phyloP scores from a whole-genome alignment of 2,797 vertebrate species.

The Anas flavirostris region DNA sequence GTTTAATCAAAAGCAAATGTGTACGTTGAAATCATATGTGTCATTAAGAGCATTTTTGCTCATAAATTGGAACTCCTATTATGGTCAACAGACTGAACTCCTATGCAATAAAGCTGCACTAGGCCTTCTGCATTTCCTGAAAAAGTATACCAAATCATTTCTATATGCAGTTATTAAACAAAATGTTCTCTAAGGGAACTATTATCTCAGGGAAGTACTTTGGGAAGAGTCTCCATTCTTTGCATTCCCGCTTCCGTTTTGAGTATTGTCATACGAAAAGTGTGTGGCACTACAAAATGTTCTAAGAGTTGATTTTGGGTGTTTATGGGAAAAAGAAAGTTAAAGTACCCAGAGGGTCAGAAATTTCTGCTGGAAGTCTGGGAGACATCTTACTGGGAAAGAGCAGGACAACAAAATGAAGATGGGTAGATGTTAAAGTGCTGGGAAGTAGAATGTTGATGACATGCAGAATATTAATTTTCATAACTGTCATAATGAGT shows the following conservation, averaged over 20 bases:
- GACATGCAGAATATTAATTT: background rate
- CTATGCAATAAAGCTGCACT: slow-evolving; percentile 49
- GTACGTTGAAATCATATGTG: slow-evolving; percentile 65
- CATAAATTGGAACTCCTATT: slow-evolving; percentile 58
- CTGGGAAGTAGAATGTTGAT: background rate
- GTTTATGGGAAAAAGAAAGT: background rate
- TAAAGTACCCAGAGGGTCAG: background rate
- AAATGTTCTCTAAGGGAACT: background rate
- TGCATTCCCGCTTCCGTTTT: background rate
- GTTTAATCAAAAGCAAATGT: slow-evolving; percentile 77
- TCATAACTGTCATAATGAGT: background rate
- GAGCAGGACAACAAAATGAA: background rate
- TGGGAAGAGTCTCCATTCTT: background rate
- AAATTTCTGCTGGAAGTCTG: background rate
- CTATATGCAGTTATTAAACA: slow-evolving; percentile 22
- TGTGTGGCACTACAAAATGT: background rate
- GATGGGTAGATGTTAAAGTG: background rate
- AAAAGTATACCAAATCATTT: slow-evolving; percentile 38
- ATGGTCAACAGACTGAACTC: slow-evolving; percentile 46
- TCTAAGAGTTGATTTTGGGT: background rate
- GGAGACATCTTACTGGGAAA: background rate
- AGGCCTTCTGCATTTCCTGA: slow-evolving; percentile 56
- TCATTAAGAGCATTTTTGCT: slow-evolving; percentile 72
- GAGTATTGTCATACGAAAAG: background rate
- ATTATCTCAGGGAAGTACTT: slow-evolving; percentile 16